Base-by-base conservation (phyloP, 2,797 vertebrate genomes). In the Acanthurus leucopareius region DNA sequence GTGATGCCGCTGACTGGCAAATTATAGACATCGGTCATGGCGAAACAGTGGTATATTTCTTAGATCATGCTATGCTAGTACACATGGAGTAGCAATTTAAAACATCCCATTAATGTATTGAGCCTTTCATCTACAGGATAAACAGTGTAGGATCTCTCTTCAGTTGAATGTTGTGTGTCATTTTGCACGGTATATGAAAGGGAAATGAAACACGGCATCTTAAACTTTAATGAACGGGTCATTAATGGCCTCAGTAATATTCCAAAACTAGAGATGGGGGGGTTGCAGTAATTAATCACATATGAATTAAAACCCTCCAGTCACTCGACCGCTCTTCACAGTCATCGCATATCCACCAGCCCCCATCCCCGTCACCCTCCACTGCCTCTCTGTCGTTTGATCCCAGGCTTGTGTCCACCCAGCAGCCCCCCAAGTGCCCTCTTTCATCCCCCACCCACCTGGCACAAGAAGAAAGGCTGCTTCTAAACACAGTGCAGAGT, bases 381-480 rank as follows among this genome's bases (percentile, higher is more conserved):
- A 59, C 63, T 91, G 83, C 70, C 48, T 64, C 75, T 80, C 80
- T 79, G 17, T 62, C 48, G 80, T 86, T 92, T 82, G 70, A 91
- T 90, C 82, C 48, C 32, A 78, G 64, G 75, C 85, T 83, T 85
- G 73, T 79, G 90, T 88, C 81, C 83, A 83, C 84, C 82, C 88
- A 88, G 80, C 77, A 75, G 52, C 88, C 87, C 82, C 69, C 17
- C 80, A 63, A 57, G 65, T 84, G 87, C 79, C 79, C 86, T 51
- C 28, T 85, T 62, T 80, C 74, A 77, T 89, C 83, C 91, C 89
- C 86, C 90, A 62, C 82, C 93, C 80, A 51, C 77, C 89, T 95
- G 96, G 93, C 92, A 89, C 16, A 0, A 79, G 93, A 94, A 95
- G 83, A 94, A 95, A 95, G 90, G 58, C 86, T 38, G 72, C 58